Conservation (phyloP, 1,140 invertebrate genomes). For the Aleiodes sp. region DNA sequence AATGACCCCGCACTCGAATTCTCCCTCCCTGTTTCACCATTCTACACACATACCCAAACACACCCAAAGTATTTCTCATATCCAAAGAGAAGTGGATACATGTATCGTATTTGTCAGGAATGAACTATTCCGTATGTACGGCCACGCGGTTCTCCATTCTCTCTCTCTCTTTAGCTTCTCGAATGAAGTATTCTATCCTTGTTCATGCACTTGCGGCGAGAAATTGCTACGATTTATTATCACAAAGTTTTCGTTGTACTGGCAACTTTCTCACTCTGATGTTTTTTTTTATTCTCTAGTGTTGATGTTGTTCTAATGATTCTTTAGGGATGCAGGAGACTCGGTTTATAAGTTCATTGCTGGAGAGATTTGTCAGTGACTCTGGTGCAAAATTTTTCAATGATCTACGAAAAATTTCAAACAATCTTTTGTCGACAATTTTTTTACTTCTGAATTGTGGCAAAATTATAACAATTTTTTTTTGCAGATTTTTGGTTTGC, state of each 20-base stretch:
- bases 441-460: too few species aligned
- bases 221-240: conserved; percentile 59
- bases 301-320: too few species aligned
- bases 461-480: too few species aligned
- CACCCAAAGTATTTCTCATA: not conserved
- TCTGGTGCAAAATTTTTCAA: too few species aligned
- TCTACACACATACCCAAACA: not conserved
- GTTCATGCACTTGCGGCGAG: conserved; percentile 40
- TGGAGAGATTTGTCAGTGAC: too few species aligned
- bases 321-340: too few species aligned
- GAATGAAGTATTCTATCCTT: not conserved
- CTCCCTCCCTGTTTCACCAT: conserved; percentile 26
- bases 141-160: conserved; percentile 30
- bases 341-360: too few species aligned
- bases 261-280: conserved; percentile 36
- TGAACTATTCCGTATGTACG: conserved; percentile 48
- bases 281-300: too few species aligned
- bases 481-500: too few species aligned
- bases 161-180: not conserved
- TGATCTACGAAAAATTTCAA: too few species aligned
- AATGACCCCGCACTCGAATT: not conserved
- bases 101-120: conserved; percentile 59
- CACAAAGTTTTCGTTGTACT: conserved; percentile 24
- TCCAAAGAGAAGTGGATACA: conserved; percentile 44
- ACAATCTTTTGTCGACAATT: too few species aligned